These are phyloP conservation scores for Motacilla alba DNA, from an alignment of 2,113 vertebrate species.

Conservation along the genomic window DNA sequence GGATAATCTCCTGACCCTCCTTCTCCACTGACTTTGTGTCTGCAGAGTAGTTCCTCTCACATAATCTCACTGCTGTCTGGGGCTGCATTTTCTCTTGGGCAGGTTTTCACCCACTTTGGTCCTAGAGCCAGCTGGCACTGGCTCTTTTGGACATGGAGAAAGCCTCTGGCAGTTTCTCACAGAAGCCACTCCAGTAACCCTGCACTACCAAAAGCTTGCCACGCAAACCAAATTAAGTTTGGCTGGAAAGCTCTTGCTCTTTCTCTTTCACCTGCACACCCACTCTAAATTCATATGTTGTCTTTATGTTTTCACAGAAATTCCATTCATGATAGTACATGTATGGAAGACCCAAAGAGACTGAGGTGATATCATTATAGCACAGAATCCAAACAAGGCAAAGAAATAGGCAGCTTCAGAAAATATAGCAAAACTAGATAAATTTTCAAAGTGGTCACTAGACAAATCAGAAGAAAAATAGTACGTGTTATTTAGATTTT, in stretches of 20 bases:
- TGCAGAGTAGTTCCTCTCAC: background rate
- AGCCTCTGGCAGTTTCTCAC: background rate
- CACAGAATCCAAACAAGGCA: background rate
- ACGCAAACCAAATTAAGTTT: accelerated
- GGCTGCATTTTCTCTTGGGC: background rate
- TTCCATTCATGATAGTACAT: background rate
- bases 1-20: background rate
- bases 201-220: background rate
- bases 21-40: background rate
- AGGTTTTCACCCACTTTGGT: accelerated
- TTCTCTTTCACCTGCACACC: background rate
- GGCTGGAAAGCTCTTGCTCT: background rate
- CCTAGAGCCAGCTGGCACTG: background rate
- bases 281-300: accelerated
- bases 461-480: background rate
- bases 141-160: accelerated
- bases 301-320: background rate
- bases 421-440: background rate
- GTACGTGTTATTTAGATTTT: background rate
- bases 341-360: background rate
- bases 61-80: background rate
- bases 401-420: background rate
- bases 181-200: background rate
- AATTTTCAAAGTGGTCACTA: background rate
- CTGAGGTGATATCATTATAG: background rate